Base-by-base conservation (phyloP, 2,888 invertebrate genomes). In the Chirona hameri region DNA sequence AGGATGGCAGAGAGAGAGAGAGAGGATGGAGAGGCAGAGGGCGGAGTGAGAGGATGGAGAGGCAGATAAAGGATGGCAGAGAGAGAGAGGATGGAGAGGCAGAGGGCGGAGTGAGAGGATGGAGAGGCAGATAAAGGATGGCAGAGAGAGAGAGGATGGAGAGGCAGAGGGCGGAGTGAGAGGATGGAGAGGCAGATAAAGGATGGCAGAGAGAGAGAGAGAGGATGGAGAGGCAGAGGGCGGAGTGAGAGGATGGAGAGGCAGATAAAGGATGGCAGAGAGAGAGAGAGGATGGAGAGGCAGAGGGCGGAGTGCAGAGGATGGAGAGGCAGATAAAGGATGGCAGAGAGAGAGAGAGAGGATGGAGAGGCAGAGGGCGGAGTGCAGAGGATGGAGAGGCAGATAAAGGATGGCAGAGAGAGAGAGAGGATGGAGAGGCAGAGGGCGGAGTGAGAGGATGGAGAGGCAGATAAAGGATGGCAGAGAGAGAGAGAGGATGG, bases 1-100 rank as follows among this genome's bases (percentile, higher is more conserved):
- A n/a, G n/a, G n/a, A n/a, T n/a, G n/a, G n/a, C n/a, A 7, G 39
- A 39, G 4, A 7, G 39, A 2, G 7, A 88, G 88, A 7, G 60
- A 18, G 60, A 60, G 2, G n/a, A 39, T 39, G 2, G 4, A 39
- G 7, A 2, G 39, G 39, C 2, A 7, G 39, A 39, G 4, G 39
- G 39, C 39, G 7, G n/a, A 88, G 88, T n/a, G 60, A 18, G 60
- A 60, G 2, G n/a, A 39, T 39, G 2, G 4, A 39, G 7, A 2
- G 39, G 39, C 2, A 7, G 39, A 39, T 7, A n/a, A n/a, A n/a
- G n/a, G n/a, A n/a, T n/a, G 39, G 39, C 39, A 39, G n/a, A n/a
- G n/a, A 88, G 88, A 7, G 60, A 18, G 60, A 60, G 2, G n/a
- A 39, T 39, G 2, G 4, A 39, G 7, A 2, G 39, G 39, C 2